Conservation (phyloP, 2,797 vertebrate species). For the Esox masquinongy region DNA sequence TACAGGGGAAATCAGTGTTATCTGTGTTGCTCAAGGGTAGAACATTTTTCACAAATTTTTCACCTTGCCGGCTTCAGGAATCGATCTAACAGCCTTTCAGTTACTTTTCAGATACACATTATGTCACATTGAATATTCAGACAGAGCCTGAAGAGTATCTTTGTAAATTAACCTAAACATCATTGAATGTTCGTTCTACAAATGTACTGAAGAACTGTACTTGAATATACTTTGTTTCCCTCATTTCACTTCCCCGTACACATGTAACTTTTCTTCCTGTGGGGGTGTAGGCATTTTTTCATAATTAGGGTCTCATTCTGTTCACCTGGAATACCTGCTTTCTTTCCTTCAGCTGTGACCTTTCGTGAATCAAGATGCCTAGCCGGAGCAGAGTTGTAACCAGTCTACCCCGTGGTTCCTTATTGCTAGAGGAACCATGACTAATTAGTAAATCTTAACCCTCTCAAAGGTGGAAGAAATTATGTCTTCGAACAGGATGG, state of each 20-base stretch:
- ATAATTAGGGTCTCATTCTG: conserved; percentile 71
- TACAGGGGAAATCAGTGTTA: too few relatives aligned
- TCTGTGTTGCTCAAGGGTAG: too few relatives aligned
- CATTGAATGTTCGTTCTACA: too few relatives aligned
- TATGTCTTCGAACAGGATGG: conserved; percentile 56
- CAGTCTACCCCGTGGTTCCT: conserved; percentile 58
- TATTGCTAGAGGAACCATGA: conserved; percentile 60
- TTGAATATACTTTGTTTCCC: too few relatives aligned
- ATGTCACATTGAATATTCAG: too few relatives aligned
- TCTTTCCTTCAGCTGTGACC: conserved; percentile 65
- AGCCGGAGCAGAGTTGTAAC: conserved; percentile 47
- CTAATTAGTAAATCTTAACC: conserved; percentile 74
- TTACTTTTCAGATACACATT: too few relatives aligned
- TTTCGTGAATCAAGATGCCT: conserved; percentile 68
- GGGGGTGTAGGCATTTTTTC: conserved; percentile 64
- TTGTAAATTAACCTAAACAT: too few relatives aligned
- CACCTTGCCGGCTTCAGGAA: too few relatives aligned
- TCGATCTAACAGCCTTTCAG: too few relatives aligned
- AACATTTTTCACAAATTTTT: too few relatives aligned
- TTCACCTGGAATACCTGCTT: conserved; percentile 73
- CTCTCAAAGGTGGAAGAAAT: conserved; percentile 60
- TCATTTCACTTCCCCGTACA: conserved; percentile 43
- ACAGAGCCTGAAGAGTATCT: too few relatives aligned
- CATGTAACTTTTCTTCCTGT: conserved; percentile 50
- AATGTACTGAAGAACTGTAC: too few relatives aligned